Evolutionary conservation across 2,888 invertebrate genomes (phyloP), one percentile per base, ranked within the genome.

Genomic region (Ptilodon capucinus): DNA sequence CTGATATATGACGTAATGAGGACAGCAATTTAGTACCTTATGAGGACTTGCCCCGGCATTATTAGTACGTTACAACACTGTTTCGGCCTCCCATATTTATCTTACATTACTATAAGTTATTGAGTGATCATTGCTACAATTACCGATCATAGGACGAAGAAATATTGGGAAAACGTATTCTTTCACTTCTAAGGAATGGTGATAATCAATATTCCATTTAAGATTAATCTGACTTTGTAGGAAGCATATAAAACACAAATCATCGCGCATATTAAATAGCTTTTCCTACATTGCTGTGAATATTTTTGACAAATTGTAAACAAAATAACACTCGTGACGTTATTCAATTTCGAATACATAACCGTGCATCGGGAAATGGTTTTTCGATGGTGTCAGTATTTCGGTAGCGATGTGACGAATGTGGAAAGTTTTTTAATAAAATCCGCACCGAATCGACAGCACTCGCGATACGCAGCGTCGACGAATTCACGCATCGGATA

Each of bases 1-100:
- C 23, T 40, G 40, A 40, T 40, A 16, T 40, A 40, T 40, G 23
- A 40, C 40, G 25, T 40, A 40, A 40, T 40, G 40, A 40, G 23
- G 40, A 23, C 40, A 16, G 40, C 40, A 40, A 40, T 25, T 40
- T 40, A 40, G 40, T 19, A 11, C 11, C 40, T 8, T 25, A 25
- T 16, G 25, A 40, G 17, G n/a, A 39, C 39, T 21, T 39, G 39
- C 17, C 21, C 21, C 7, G 13, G n/a, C 11, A 19, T 40, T 40
- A 40, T 40, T 40, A 40, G 40, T 25, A 21, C 18, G 11, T 25
- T 40, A 18, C 2, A 17, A n/a, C 17, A 35, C 19, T 19, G 38
- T 19, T 32, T 13, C 11, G 11, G 16, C 34, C 8, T 16, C 17
- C 8, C 11, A 11, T 11, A 35, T 17, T 35, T 17, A 7, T 5